These are phyloP conservation scores for Pungitius pungitius DNA, from an alignment of 2,113 vertebrate genomes.

Conservation along the genomic window DNA sequence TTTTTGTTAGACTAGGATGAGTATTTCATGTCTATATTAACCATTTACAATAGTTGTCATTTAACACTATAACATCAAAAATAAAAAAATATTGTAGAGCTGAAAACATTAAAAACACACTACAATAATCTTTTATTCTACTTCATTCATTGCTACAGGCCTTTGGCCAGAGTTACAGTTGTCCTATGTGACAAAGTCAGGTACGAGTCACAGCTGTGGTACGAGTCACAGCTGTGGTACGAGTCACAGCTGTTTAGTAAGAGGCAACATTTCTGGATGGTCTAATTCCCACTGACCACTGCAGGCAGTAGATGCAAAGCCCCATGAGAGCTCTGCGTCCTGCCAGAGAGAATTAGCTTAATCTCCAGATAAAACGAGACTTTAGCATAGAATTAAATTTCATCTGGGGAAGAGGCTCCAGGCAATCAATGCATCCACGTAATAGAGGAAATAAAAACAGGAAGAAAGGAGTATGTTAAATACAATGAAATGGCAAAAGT, in stretches of 20 bases:
- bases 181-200: too few relatives aligned
- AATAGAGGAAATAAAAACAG: neutral
- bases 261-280: slow-evolving; percentile 10
- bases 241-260: slow-evolving; percentile 36
- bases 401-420: slow-evolving; percentile 7
- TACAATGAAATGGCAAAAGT: neutral
- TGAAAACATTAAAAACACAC: neutral
- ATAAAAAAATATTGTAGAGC: neutral
- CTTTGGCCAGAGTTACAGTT: too few relatives aligned
- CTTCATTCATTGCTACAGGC: too few relatives aligned
- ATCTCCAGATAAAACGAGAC: slow-evolving; percentile 41
- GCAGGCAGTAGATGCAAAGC: slow-evolving; percentile 37
- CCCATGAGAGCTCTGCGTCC: slow-evolving; percentile 40
- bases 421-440: neutral
- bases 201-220: too few relatives aligned
- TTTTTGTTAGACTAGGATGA: neutral
- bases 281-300: slow-evolving; percentile 10
- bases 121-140: too few relatives aligned
- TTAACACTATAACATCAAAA: slow-evolving; percentile 2
- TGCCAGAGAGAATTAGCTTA: slow-evolving; percentile 21
- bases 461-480: neutral
- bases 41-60: neutral
- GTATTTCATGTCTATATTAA: slow-evolving; percentile 3
- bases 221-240: slow-evolving; percentile 20
- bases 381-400: slow-evolving; percentile 34